These are phyloP conservation scores for Cactoblastis cactorum DNA, from an alignment of 2,888 invertebrate genomes.

Conservation along the genomic window DNA sequence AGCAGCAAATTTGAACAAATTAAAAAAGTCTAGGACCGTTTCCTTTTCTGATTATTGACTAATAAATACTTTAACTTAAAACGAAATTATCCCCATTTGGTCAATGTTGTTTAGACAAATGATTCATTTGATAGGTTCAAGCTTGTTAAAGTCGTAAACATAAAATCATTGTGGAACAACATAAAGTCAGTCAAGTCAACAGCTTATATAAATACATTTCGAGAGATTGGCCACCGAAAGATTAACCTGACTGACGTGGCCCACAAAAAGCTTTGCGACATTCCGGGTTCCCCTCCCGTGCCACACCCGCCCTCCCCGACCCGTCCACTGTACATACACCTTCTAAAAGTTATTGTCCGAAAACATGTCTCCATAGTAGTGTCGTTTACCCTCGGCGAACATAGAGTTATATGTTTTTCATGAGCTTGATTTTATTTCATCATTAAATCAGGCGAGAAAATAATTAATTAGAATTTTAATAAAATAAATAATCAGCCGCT, in stretches of 20 bases:
- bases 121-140: neutral
- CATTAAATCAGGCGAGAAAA: too few species aligned
- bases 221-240: neutral
- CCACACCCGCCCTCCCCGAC: neutral
- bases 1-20: too few species aligned
- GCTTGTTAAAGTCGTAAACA: neutral
- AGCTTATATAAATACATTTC: conserved; percentile 6
- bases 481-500: too few species aligned
- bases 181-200: neutral
- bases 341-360: neutral
- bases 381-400: too few species aligned
- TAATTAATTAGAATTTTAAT: too few species aligned
- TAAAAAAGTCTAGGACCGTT: too few species aligned
- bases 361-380: neutral
- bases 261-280: conserved; percentile 13
- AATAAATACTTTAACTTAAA: too few species aligned
- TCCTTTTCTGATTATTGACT: too few species aligned
- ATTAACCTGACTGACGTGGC: conserved; percentile 4
- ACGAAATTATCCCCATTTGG: too few species aligned
- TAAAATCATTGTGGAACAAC: neutral
- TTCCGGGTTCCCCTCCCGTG: neutral
- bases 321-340: neutral
- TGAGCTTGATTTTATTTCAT: too few species aligned
- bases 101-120: too few species aligned
- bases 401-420: too few species aligned